Conservation (phyloP, 2,888 invertebrate species). For the Balanococcus diminutus region DNA sequence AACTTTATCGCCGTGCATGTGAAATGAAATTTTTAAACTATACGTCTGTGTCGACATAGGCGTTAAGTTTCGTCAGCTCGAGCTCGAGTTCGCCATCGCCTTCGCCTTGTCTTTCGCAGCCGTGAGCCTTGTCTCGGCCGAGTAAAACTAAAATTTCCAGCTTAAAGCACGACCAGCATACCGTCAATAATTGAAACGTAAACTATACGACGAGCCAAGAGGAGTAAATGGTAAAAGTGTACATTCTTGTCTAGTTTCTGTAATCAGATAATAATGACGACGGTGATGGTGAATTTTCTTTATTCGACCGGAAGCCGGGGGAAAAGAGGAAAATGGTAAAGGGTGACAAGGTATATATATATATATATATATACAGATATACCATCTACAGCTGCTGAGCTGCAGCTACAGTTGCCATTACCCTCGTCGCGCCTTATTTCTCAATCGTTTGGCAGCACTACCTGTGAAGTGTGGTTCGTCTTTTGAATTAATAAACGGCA, state of each 20-base stretch:
- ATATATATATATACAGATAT: too few relatives aligned
- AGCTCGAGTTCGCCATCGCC: background rate
- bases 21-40: constrained; percentile 26
- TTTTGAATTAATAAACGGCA: constrained; percentile 48
- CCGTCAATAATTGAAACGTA: constrained; percentile 25
- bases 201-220: background rate
- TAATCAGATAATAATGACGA: constrained; percentile 34
- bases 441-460: constrained; percentile 34
- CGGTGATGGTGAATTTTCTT: constrained; percentile 25
- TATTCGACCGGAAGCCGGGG: too few relatives aligned
- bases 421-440: background rate
- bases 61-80: background rate
- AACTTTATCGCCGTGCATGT: background rate
- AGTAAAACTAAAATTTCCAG: background rate
- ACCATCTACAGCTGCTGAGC: too few relatives aligned
- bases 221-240: constrained; percentile 23
- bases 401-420: background rate
- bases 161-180: constrained; percentile 30
- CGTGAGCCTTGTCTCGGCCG: background rate
- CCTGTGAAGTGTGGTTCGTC: constrained; percentile 25
- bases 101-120: background rate
- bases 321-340: constrained; percentile 13
- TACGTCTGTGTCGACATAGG: background rate
- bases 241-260: constrained; percentile 32
- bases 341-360: constrained; percentile 21